Percentiles rank a stretch among this genome's conserved stretches.
Evolutionary conservation across 2,888 invertebrate genomes (phyloP).

Genomic region (Cephus nigrinus): DNA sequence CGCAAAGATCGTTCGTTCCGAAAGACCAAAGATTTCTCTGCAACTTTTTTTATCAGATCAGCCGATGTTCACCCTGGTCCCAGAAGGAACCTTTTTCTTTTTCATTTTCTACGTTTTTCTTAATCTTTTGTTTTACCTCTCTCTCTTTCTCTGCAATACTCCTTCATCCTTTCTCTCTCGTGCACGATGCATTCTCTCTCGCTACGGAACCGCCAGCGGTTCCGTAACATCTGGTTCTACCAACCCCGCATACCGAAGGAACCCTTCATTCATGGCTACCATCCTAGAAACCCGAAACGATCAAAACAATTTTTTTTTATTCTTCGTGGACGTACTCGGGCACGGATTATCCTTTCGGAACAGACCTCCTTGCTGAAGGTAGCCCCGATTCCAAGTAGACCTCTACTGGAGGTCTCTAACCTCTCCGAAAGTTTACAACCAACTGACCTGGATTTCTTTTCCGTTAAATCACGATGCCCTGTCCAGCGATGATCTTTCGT

Average conservation of each 20-base stretch:
- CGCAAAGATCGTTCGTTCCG: neutral
- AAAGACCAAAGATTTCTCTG: neutral
- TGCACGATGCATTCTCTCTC: neutral
- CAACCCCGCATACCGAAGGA: constrained; percentile 27
- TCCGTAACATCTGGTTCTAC: constrained; percentile 42
- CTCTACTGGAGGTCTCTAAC: constrained; percentile 5
- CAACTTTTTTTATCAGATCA: neutral
- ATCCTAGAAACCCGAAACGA: constrained; percentile 62
- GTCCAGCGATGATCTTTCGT: neutral
- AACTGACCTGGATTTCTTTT: constrained; percentile 50
- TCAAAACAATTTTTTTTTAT: constrained; percentile 62
- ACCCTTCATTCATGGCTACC: constrained; percentile 55
- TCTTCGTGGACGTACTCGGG: constrained; percentile 38
- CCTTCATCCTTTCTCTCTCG: neutral
- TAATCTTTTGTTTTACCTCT: constrained; percentile 3
- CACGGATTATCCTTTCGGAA: constrained; percentile 46
- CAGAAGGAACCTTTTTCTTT: neutral
- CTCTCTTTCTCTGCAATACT: constrained; percentile 1
- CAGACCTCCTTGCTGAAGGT: neutral
- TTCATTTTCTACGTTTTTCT: neutral
- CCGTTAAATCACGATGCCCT: constrained; percentile 3
- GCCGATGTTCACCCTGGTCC: neutral
- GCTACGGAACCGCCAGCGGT: constrained; percentile 24
- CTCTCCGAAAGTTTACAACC: constrained; percentile 40
- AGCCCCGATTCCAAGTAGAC: neutral